Base-by-base conservation (phyloP, 2,797 vertebrate species). In the Telmatherina bonti region DNA sequence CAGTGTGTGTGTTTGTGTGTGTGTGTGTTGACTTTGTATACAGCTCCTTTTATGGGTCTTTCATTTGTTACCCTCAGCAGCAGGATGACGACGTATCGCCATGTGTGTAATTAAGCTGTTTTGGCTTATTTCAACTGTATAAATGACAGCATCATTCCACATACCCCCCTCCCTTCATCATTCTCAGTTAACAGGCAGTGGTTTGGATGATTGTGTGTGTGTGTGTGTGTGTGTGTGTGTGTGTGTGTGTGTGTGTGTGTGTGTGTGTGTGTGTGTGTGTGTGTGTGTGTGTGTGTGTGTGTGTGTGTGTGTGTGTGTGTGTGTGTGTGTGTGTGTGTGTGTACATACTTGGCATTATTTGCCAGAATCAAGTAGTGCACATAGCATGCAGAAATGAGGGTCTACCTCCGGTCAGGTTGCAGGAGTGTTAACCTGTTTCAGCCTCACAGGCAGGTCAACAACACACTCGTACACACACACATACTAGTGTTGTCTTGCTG, bases 61-160 rank as follows among this genome's bases (percentile, higher is more conserved):
- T 88, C 74, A 78, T 72, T 86, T 86, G 75, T 82, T 82, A 81
- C 74, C 76, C 71, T 55, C 35, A 70, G 69, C 60, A 74, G 81
- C 72, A 86, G 61, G 53, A 75, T 58, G 62, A 67, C 65, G 57
- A 81, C 82, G 68, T 60, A 83, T 87, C 68, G 70, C 62, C 22
- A 62, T 72, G 81, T 45, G 41, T 86, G 78, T 87, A 86, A 90
- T 85, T 86, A 87, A 72, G 76, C 69, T 80, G 82, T 78, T 83
- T 85, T 87, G 41, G n/a, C 72, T 86, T 62, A 72, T 88, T 87
- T 84, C 67, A 82, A 64, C 53, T 27, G 65, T 83, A 81, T 82
- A 74, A 88, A 77, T 59, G 68, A 75, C 69, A 29, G 60, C 76
- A 66, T 79, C 78, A 81, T 83, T 81, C 79, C 72, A 70, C 67